Evolutionary conservation across 2,797 vertebrate species (phyloP), one percentile per base, ranked within the genome.

Genomic region (Mico argentatus): DNA sequence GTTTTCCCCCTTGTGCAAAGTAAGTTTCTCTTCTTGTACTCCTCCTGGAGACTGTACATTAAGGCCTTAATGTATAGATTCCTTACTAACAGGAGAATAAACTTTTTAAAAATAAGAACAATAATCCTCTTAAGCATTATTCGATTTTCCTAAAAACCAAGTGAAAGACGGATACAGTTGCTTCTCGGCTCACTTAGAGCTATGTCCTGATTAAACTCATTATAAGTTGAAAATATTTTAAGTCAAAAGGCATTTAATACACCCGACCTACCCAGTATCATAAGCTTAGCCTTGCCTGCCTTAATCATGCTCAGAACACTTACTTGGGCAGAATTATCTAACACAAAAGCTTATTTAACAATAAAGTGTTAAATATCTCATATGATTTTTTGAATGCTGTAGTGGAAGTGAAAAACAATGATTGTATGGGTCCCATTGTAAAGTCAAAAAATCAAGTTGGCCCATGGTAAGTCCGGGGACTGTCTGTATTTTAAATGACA

Each of bases 111-210:
- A 33, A 5, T 76, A 64, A 93, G 75, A 27, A 92, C 75, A 86
- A 11, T 41, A 82, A 91, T 82, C n/a, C 61, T 77, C 36, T 72
- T 76, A 94, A 96, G 50, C 86, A 88, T 57, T 46, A 75, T 44
- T 96, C 94, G 82, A 27, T 88, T 94, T 93, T 88, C 26, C 44
- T 79, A 70, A 95, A 89, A 96, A 82, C 57, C 26, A 59, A 81
- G n/a, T 64, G 85, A 83, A 77, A 96, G 88, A 52, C 72, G 88
- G 26, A 36, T 55, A 15, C 22, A 81, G 13, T 39, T 81, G n/a
- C n/a, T 55, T 14, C 13, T 55, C 79, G 39, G 4, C n/a, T 55
- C 50, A 55, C 50, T 55, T 81, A 24, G n/a, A 50, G n/a, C 79
- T 26, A 14, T 13, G 13, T 81, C 50, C 50, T 24, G 7, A 67